Evolutionary conservation across 2,113 vertebrate genomes (phyloP).

Genomic region (Oryzias melastigma): DNA sequence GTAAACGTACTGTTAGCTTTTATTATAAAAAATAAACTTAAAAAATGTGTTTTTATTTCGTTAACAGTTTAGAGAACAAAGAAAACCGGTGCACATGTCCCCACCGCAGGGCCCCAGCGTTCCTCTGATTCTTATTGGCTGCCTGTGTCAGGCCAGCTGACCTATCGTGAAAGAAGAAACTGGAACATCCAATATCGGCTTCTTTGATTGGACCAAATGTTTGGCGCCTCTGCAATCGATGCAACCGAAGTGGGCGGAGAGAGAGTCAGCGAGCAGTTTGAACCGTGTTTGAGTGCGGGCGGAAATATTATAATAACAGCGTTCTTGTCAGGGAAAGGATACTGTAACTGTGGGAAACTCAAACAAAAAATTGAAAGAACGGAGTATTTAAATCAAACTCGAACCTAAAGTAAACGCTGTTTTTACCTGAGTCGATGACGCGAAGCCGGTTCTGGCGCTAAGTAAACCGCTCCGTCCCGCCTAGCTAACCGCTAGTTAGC

Average conservation of each 20-base stretch:
- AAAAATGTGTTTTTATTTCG: constrained; percentile 8
- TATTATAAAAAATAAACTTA: no score
- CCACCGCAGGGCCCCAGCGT: constrained; percentile 39
- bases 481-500: constrained; percentile 64
- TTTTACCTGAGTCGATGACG: constrained; percentile 9
- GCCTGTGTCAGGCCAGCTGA: fast-evolving
- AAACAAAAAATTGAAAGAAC: no score
- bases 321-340: neutral
- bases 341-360: no score
- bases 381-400: neutral
- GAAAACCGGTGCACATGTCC: constrained; percentile 72
- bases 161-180: constrained; percentile 41
- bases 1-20: no score
- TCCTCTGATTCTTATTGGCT: constrained; percentile 51
- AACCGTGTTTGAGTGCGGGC: constrained; percentile 57
- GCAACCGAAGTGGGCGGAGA: constrained; percentile 69
- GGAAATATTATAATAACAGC: constrained; percentile 54
- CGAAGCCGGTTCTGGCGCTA: constrained; percentile 64
- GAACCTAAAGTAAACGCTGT: constrained; percentile 2
- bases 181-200: constrained; percentile 14
- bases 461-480: constrained; percentile 46
- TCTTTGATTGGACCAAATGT: constrained; percentile 66
- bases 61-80: constrained; percentile 72
- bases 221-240: constrained; percentile 78
- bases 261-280: constrained; percentile 54